A percentile compares a stretch with the other conserved stretches of the same genome.
Evolutionary conservation across 2,797 vertebrate species (phyloP).

Genomic region (Fundulus diaphanus): DNA sequence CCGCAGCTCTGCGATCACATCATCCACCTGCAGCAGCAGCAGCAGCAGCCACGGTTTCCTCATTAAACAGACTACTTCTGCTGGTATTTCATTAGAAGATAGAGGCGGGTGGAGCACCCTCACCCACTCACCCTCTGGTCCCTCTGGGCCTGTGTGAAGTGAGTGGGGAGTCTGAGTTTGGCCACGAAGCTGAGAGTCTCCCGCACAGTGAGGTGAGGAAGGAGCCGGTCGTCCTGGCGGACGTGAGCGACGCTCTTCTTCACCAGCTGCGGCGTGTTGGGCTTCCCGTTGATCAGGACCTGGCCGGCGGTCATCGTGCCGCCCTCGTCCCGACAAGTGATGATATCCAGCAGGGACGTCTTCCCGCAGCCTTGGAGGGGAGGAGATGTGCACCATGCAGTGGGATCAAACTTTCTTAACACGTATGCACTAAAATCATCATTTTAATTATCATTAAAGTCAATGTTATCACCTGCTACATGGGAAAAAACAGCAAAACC

Average conservation of each 20-base stretch:
- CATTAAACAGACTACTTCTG: background rate
- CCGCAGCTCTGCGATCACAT: conserved; percentile 94
- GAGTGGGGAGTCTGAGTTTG: conserved; percentile 89
- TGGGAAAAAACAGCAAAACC: background rate
- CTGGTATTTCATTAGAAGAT: background rate
- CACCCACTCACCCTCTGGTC: conserved; percentile 89
- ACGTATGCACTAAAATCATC: background rate
- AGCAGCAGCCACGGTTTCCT: background rate
- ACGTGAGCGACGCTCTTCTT: conserved; percentile 92
- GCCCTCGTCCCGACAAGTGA: conserved; percentile 89
- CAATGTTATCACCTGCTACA: background rate
- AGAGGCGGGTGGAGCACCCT: background rate
- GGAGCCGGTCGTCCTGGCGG: conserved; percentile 91
- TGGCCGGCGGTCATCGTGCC: conserved; percentile 86
- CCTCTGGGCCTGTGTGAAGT: conserved; percentile 88
- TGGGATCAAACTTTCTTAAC: background rate
- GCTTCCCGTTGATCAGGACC: conserved; percentile 87
- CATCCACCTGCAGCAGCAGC: conserved; percentile 85
- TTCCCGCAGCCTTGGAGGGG: conserved; percentile 86
- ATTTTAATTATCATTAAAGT: too few species aligned
- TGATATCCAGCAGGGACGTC: conserved; percentile 91
- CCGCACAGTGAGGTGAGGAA: conserved; percentile 92
- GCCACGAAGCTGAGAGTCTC: conserved; percentile 92
- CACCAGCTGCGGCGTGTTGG: conserved; percentile 86
- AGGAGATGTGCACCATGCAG: background rate